Conservation (phyloP, 1,140 invertebrate species). For the Aphidius ervi region DNA sequence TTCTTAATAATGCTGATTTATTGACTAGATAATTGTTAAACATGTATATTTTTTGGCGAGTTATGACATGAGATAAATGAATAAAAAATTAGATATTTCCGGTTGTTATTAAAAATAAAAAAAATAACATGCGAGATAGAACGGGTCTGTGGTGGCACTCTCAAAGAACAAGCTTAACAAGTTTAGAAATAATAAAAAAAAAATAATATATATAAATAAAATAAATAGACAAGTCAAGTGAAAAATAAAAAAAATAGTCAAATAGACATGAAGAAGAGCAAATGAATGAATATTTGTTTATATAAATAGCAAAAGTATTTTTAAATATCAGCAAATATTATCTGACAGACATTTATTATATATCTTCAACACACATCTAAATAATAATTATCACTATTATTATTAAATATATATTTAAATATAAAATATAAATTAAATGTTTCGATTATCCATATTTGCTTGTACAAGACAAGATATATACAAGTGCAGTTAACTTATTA, state of each 20-base stretch:
- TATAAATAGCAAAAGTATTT: too few relatives aligned
- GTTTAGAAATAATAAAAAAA: neutral
- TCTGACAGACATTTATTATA: neutral
- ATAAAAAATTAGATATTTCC: conserved; percentile 17
- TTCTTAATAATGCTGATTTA: conserved; percentile 3
- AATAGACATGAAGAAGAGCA: too few relatives aligned
- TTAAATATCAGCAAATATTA: too few relatives aligned
- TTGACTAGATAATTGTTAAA: conserved; percentile 12
- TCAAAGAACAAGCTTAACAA: neutral
- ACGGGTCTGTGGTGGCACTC: neutral
- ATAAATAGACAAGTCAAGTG: too few relatives aligned
- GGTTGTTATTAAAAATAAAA: conserved; percentile 3
- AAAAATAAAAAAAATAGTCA: too few relatives aligned
- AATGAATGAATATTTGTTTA: too few relatives aligned
- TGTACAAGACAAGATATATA: neutral
- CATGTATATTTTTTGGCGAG: conserved; percentile 3
- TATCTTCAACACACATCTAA: neutral
- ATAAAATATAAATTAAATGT: conserved; percentile 10
- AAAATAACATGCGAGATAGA: conserved; percentile 3
- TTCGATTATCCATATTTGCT: conserved; percentile 15
- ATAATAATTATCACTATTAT: too few relatives aligned
- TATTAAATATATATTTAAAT: conserved; percentile 8
- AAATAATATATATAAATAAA: too few relatives aligned
- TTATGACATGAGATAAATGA: neutral
- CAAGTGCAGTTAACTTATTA: conserved; percentile 17